These are phyloP conservation scores for Odocoileus hemionus DNA, from an alignment of 2,113 vertebrate genomes.

Conservation along the genomic window DNA sequence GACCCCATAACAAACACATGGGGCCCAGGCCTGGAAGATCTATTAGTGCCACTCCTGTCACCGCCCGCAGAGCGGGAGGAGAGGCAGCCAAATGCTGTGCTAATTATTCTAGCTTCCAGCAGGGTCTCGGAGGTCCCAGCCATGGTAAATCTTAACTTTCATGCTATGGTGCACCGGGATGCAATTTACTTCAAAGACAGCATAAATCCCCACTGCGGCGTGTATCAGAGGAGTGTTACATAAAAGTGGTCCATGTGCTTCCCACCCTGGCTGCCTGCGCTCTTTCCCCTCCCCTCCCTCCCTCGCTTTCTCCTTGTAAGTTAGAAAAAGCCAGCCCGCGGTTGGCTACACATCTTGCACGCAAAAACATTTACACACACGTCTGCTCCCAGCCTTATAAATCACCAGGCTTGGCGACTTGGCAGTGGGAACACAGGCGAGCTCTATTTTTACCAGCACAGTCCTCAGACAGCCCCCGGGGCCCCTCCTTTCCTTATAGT, in stretches of 20 bases:
- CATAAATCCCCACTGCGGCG: slow-evolving; percentile 75
- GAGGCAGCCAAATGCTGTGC: slow-evolving; percentile 63
- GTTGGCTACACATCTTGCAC: slow-evolving; percentile 66
- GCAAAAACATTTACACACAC: slow-evolving; percentile 62
- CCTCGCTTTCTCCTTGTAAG: not conserved
- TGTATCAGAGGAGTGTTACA: slow-evolving; percentile 78
- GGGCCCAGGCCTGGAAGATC: slow-evolving; percentile 74
- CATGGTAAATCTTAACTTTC: slow-evolving; percentile 84
- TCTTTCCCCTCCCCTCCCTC: not conserved
- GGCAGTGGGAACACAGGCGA: slow-evolving; percentile 11
- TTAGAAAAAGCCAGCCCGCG: slow-evolving; percentile 56
- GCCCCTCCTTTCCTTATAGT: slow-evolving; percentile 49
- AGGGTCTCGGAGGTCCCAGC: slow-evolving; percentile 77
- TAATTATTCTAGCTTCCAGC: slow-evolving; percentile 81
- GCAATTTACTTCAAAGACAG: slow-evolving; percentile 85
- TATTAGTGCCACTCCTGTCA: slow-evolving; percentile 63
- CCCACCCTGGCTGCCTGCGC: slow-evolving; percentile 62
- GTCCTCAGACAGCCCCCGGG: not conserved
- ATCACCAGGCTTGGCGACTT: not conserved
- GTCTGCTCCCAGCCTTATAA: slow-evolving; percentile 54
- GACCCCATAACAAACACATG: slow-evolving; percentile 58
- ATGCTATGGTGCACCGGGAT: slow-evolving; percentile 81
- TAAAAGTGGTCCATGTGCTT: slow-evolving; percentile 76
- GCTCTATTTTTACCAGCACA: not conserved
- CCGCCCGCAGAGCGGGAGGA: slow-evolving; percentile 66